Evolutionary conservation across 53 echinoderm and acorn worm genomes (phyloP).

Genomic region (Hippasteria phrygiana): DNA sequence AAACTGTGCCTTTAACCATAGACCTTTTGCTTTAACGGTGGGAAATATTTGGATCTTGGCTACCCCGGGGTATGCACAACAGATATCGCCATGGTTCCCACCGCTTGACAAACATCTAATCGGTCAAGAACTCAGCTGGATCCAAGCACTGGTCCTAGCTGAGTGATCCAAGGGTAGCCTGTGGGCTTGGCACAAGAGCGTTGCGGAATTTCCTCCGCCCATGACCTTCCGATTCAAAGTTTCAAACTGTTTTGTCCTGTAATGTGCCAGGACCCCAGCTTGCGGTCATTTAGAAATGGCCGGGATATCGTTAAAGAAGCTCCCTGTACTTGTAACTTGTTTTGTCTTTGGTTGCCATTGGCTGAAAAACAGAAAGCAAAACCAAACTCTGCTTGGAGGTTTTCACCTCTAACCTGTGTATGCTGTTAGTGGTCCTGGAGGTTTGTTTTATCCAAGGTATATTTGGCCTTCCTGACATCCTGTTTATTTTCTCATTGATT

Average conservation of each 20-base stretch:
- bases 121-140: constrained; percentile 10
- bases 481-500: no score
- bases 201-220: background rate
- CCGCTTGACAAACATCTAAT: constrained; percentile 5
- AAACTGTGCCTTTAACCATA: no score
- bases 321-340: background rate
- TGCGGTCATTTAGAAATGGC: background rate
- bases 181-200: background rate
- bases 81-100: background rate
- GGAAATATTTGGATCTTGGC: background rate
- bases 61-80: background rate
- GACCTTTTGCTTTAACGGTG: background rate
- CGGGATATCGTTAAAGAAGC: no score
- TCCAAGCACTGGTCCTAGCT: background rate
- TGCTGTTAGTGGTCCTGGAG: no score
- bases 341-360: background rate
- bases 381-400: no score
- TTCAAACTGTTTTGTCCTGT: background rate
- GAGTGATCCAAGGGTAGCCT: no score
- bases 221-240: background rate
- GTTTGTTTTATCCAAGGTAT: no score
- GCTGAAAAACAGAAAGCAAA: no score
- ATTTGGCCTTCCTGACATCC: no score
- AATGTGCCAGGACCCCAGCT: background rate
- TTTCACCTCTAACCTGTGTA: no score